A percentile compares a stretch with the other conserved stretches of the same genome.
These are phyloP conservation scores for Drosophila quasianomalipes DNA, from an alignment of 2,888 invertebrate species.

Conservation along the genomic window DNA sequence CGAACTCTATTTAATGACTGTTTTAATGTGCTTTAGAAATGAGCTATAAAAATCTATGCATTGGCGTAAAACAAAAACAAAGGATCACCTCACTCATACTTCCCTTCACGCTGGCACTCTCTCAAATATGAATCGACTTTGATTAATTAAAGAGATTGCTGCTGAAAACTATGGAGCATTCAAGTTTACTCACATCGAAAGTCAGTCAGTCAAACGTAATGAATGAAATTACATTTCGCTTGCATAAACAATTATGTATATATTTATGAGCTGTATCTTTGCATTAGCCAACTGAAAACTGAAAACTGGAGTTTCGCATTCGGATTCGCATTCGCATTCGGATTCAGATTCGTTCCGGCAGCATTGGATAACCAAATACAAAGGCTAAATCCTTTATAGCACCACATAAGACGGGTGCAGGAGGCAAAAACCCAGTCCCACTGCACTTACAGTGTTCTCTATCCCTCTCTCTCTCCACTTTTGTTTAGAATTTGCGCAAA, in stretches of 20 bases:
- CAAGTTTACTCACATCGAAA: slow-evolving; percentile 18
- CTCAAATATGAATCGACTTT: slow-evolving; percentile 4
- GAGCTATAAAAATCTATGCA: background rate
- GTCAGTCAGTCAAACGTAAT: slow-evolving; percentile 48
- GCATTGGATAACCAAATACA: slow-evolving; percentile 43
- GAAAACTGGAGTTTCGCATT: slow-evolving; percentile 57
- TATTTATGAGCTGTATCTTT: slow-evolving; percentile 41
- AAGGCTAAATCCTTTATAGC: slow-evolving; percentile 54
- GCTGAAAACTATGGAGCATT: slow-evolving; percentile 9
- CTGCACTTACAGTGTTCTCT: background rate
- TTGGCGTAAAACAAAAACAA: background rate
- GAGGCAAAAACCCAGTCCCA: background rate
- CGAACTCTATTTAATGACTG: background rate
- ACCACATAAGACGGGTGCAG: slow-evolving; percentile 19
- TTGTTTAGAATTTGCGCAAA: slow-evolving; percentile 74
- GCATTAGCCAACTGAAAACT: slow-evolving; percentile 52
- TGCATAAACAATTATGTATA: slow-evolving; percentile 62
- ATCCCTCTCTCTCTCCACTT: slow-evolving; percentile 24
- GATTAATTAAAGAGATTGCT: slow-evolving; percentile 21
- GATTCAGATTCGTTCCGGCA: slow-evolving; percentile 55
- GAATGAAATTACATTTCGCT: slow-evolving; percentile 60
- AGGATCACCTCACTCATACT: background rate
- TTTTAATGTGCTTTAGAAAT: background rate
- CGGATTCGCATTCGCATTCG: slow-evolving; percentile 56
- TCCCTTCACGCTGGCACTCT: background rate